Evolutionary conservation across 1,140 invertebrate genomes (phyloP).

Genomic region (Pissodes strobi): DNA sequence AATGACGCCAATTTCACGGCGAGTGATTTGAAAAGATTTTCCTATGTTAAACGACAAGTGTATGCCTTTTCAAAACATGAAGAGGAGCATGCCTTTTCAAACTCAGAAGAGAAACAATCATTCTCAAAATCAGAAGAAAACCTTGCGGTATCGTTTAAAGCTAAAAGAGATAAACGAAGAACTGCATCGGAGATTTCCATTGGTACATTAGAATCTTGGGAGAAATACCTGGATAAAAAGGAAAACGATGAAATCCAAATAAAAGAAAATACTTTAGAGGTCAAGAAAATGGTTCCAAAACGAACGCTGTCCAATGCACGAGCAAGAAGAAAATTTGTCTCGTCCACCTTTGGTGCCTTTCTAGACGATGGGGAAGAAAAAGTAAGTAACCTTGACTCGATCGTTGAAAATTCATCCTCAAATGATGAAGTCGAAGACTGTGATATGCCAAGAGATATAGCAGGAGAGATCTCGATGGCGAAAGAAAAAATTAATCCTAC

Average conservation of each 20-base stretch:
- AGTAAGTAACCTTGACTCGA: conserved; percentile 14
- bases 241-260: conserved; percentile 9
- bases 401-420: conserved; percentile 6
- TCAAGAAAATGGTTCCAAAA: conserved; percentile 22
- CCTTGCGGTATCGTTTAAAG: not conserved
- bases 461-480: not conserved
- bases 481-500: too few species aligned
- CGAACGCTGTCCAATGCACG: conserved; percentile 15
- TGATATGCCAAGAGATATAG: not conserved
- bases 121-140: conserved; percentile 12
- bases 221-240: conserved; percentile 35
- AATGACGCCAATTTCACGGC: conserved; percentile 20
- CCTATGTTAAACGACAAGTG: conserved; percentile 35
- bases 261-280: not conserved
- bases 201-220: conserved; percentile 36
- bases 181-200: conserved; percentile 29
- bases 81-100: too few species aligned
- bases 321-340: conserved; percentile 41
- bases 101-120: not conserved
- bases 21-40: conserved; percentile 25
- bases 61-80: conserved; percentile 24
- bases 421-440: not conserved
- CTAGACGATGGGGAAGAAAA: conserved; percentile 26
- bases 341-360: conserved; percentile 41
- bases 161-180: conserved; percentile 28